phyloP scores from a whole-genome alignment of 92 coral and sea anemone species.

The Palythoa grandis region DNA sequence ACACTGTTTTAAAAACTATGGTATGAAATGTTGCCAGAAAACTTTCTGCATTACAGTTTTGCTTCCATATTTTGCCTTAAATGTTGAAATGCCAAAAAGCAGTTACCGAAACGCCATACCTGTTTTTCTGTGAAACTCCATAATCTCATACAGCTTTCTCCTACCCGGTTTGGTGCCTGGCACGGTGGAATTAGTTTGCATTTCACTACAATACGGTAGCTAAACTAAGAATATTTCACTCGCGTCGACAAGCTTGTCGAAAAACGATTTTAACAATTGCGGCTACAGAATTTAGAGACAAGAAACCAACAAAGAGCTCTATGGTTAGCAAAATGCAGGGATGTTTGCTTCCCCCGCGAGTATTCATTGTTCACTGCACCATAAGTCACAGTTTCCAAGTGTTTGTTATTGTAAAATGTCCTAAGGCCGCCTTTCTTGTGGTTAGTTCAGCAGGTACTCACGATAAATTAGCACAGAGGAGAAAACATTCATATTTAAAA shows the following conservation, averaged over 20 bases:
- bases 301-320: background rate
- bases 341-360: slow-evolving; percentile 6
- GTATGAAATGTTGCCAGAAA: no score
- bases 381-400: background rate
- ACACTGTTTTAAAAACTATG: no score
- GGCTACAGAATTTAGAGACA: background rate
- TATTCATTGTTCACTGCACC: slow-evolving; percentile 4
- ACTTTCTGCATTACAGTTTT: background rate
- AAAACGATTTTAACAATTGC: background rate
- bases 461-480: background rate
- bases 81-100: background rate
- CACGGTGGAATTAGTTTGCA: background rate
- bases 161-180: background rate
- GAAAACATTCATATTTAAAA: background rate
- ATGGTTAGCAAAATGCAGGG: background rate
- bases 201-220: background rate
- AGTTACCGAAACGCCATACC: slow-evolving; percentile 6
- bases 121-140: slow-evolving; percentile 46
- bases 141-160: slow-evolving; percentile 4
- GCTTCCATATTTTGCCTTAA: background rate
- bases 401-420: slow-evolving; percentile 1
- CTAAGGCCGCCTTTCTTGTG: background rate
- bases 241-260: background rate
- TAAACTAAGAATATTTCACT: background rate
- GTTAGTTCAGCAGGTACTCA: slow-evolving; percentile 34